Percentiles rank a stretch among this genome's conserved stretches.
These are phyloP conservation scores for Cettia cetti DNA, from an alignment of 2,113 vertebrate species.

Conservation along the genomic window DNA sequence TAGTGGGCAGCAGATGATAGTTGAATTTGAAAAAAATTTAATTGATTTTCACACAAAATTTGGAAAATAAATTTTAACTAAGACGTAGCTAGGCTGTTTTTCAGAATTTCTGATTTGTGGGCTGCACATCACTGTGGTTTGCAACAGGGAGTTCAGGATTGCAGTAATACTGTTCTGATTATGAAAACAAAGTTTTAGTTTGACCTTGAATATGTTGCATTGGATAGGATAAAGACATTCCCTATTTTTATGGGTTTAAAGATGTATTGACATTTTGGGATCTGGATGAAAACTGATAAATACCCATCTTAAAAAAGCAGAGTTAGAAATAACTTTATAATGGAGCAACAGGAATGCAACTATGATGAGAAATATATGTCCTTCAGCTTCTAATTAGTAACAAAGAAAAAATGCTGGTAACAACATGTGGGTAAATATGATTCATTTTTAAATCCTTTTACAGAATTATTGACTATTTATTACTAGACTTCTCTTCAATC, in stretches of 20 bases:
- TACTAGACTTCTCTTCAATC: constrained; percentile 29
- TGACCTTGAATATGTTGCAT: background rate
- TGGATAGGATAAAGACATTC: background rate
- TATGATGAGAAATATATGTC: background rate
- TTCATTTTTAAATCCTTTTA: constrained; percentile 48
- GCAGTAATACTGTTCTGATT: background rate
- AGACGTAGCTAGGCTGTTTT: background rate
- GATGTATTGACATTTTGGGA: background rate
- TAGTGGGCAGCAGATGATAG: background rate
- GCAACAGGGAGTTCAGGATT: background rate
- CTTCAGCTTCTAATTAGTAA: background rate
- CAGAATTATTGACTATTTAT: constrained; percentile 56
- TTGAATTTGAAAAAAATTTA: background rate
- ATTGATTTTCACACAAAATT: constrained; percentile 8
- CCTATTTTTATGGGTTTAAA: background rate
- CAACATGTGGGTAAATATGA: background rate
- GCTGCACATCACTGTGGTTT: background rate
- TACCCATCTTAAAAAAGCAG: background rate
- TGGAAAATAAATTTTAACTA: constrained; percentile 33
- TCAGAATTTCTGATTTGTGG: constrained; percentile 24
- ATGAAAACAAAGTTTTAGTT: background rate
- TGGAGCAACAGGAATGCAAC: background rate
- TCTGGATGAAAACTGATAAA: background rate
- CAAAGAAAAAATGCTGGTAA: background rate
- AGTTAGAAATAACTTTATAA: background rate